These are phyloP conservation scores for Aphelocoma californica DNA, from an alignment of 2,797 vertebrate genomes.

Conservation along the genomic window DNA sequence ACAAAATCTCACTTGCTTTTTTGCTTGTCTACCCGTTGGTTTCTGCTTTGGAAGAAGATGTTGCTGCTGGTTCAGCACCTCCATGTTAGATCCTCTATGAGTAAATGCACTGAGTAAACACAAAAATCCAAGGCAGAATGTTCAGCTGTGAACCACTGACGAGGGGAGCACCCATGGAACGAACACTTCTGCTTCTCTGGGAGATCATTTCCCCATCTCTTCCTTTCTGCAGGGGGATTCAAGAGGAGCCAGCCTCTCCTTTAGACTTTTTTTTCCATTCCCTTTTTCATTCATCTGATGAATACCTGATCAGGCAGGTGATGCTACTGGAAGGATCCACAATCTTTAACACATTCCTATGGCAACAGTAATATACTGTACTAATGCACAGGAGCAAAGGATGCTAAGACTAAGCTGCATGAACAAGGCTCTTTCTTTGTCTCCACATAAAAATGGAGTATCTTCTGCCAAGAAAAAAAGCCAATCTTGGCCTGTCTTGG, in stretches of 20 bases:
- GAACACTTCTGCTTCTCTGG: constrained; percentile 32
- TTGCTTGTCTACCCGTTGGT: constrained; percentile 50
- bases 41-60: constrained; percentile 63
- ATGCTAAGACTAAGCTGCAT: constrained; percentile 76
- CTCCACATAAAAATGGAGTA: constrained; percentile 43
- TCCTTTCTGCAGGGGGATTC: constrained; percentile 27
- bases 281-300: constrained; percentile 79
- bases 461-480: constrained; percentile 38
- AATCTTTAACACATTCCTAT: constrained; percentile 84
- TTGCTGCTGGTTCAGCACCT: constrained; percentile 69
- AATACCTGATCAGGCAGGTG: constrained; percentile 77
- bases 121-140: constrained; percentile 66
- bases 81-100: constrained; percentile 64
- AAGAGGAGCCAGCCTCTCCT: constrained; percentile 90
- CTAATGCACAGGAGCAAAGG: constrained; percentile 86
- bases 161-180: constrained; percentile 48
- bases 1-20: constrained; percentile 48
- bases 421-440: constrained; percentile 57
- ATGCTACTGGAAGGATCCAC: constrained; percentile 80
- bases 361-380: constrained; percentile 99
- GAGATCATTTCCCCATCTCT: constrained; percentile 39
- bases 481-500: neutral
- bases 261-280: constrained; percentile 46
- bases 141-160: constrained; percentile 57
- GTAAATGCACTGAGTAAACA: constrained; percentile 79